Evolutionary conservation across 2,888 invertebrate genomes (phyloP), one percentile per base, ranked within the genome.

Genomic region (Pherbina coryleti): DNA sequence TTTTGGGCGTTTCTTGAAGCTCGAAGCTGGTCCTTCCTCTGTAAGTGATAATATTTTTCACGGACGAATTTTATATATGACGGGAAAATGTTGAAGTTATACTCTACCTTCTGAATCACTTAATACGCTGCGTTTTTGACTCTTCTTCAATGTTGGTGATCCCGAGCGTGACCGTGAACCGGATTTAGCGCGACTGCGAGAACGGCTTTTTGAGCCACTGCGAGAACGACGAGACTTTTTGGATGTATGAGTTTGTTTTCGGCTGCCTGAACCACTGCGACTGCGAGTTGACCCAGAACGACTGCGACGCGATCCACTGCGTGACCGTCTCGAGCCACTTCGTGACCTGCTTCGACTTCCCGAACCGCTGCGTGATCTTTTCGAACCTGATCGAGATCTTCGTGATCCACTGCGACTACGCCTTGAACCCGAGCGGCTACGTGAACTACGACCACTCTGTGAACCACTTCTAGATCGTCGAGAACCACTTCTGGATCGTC

Each of bases 51-150:
- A 49, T 55, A 22, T 66, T 9, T 60, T 22, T 34, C 22, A 14
- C 19, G 19, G n/a, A n/a, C n/a, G n/a, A n/a, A n/a, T n/a, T 57
- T 34, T n/a, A n/a, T 22, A 31, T 34, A 57, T 53, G 17, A 53
- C 17, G 2, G 17, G 19, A 31, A 3, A 53, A 14, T 14, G 1
- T 31, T 31, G 5, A 64, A 70, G 22, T 44, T 44, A 49, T 25
- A 62, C 83, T 44, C 91, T 91, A 84, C 91, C 91, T 79, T 93
- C 93, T 0, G 93, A 93, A 83, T 93, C 93, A 2, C 92, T 92
- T 37, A 92, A 84, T 69, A 91, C 86, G 60, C 87, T 85, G 76
- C 88, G 85, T 80, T 87, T 88, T 81, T 86, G 67, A 17, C 37
- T 72, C 44, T 82, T 83, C 22, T 81, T 81, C 7, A 80, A 81